Conservation (phyloP, 2,888 invertebrate species). For the Toxonevra muliebris region DNA sequence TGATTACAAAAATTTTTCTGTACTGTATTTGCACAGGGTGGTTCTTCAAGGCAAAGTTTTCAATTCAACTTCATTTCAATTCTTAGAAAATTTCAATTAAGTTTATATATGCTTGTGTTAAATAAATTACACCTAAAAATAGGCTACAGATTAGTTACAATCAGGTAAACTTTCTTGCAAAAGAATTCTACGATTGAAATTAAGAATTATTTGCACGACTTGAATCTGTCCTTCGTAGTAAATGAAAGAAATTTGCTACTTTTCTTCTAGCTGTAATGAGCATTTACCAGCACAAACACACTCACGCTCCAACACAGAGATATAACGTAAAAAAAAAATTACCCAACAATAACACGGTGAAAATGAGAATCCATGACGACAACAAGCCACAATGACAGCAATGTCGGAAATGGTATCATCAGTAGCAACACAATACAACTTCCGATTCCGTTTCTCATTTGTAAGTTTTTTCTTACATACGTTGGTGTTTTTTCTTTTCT, state of each 20-base stretch:
- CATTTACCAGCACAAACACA: slow-evolving; percentile 9
- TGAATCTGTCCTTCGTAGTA: slow-evolving; percentile 21
- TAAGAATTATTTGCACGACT: too few relatives aligned
- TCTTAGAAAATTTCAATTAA: too few relatives aligned
- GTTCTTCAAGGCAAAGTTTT: too few relatives aligned
- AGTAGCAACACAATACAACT: slow-evolving; percentile 23
- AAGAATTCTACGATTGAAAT: background rate
- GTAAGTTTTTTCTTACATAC: slow-evolving; percentile 9
- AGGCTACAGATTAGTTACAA: background rate
- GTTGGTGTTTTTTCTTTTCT: slow-evolving; percentile 7
- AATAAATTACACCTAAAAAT: slow-evolving; percentile 6
- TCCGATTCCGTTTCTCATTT: slow-evolving; percentile 19
- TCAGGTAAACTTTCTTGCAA: background rate
- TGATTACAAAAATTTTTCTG: too few relatives aligned
- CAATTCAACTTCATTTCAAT: too few relatives aligned
- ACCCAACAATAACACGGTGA: background rate
- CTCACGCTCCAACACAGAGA: slow-evolving; percentile 11
- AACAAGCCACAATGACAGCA: background rate
- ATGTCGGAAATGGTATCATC: slow-evolving; percentile 24
- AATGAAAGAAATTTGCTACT: slow-evolving; percentile 13
- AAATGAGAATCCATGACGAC: background rate
- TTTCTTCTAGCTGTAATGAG: slow-evolving; percentile 12
- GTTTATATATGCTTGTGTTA: too few relatives aligned
- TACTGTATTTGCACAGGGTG: too few relatives aligned
- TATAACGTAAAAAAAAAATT: slow-evolving; percentile 5